Percentiles rank a stretch among this genome's conserved stretches.
These are phyloP conservation scores for Martes martes DNA, from an alignment of 2,113 vertebrate genomes.

Conservation along the genomic window DNA sequence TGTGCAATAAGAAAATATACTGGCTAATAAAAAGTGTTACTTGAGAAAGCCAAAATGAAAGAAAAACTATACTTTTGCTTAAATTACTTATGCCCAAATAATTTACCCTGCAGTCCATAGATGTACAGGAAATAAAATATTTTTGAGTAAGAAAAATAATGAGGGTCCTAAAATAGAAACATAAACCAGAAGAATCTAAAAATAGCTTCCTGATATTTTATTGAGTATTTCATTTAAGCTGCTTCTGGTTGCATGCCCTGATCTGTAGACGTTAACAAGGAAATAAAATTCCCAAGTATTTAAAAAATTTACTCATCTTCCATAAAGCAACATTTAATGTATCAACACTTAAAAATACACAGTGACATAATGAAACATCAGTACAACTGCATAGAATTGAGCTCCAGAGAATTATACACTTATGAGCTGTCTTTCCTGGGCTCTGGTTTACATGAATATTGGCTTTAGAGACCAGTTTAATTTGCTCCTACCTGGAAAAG, in stretches of 20 bases:
- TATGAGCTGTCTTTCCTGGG: conserved; percentile 56
- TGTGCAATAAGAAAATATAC: conserved; percentile 65
- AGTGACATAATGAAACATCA: conserved; percentile 72
- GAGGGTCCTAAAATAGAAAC: conserved; percentile 58
- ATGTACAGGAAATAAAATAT: conserved; percentile 57
- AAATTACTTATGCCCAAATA: conserved; percentile 61
- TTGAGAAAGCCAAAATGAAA: conserved; percentile 53
- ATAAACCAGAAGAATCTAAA: conserved; percentile 65
- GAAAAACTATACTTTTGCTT: conserved; percentile 51
- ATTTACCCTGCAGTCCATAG: conserved; percentile 62
- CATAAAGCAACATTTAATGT: conserved; percentile 73
- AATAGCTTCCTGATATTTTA: conserved; percentile 65
- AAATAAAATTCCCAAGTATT: conserved; percentile 68
- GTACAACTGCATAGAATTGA: conserved; percentile 74
- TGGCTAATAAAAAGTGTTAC: conserved; percentile 58
- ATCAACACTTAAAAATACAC: conserved; percentile 73
- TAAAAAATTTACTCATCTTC: conserved; percentile 68
- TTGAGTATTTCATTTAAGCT: conserved; percentile 66
- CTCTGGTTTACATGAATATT: conserved; percentile 58
- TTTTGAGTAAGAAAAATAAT: conserved; percentile 60
- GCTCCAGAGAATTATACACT: conserved; percentile 56
- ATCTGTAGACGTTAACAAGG: conserved; percentile 69
- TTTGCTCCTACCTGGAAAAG: conserved; percentile 59
- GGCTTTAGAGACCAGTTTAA: conserved; percentile 66
- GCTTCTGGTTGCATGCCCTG: conserved; percentile 66